Percentiles rank a stretch among this genome's conserved stretches.
Evolutionary conservation across 2,797 vertebrate species (phyloP).

Genomic region (Gouania willdenowi): DNA sequence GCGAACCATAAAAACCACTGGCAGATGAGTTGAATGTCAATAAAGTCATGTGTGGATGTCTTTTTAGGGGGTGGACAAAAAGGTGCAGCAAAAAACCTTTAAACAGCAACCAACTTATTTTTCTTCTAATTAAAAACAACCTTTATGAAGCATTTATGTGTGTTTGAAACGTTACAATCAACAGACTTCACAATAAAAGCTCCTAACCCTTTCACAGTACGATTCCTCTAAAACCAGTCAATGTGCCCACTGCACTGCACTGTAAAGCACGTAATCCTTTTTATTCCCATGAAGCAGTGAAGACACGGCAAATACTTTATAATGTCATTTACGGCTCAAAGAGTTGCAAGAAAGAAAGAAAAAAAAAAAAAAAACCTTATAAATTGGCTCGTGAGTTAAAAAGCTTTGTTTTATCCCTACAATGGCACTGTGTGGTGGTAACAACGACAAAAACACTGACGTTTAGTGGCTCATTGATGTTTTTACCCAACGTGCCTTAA

Average conservation of each 20-base stretch:
- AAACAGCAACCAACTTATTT: constrained; percentile 8
- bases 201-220: constrained; percentile 45
- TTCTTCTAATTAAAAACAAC: constrained; percentile 10
- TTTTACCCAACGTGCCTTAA: constrained; percentile 57
- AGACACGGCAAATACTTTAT: not conserved
- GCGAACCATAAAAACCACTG: constrained; percentile 51
- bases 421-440: too few relatives aligned
- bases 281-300: too few relatives aligned
- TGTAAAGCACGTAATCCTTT: constrained; percentile 21
- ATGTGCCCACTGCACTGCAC: constrained; percentile 51
- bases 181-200: constrained; percentile 31
- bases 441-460: constrained; percentile 37
- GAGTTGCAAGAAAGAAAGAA: too few relatives aligned
- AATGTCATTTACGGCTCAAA: too few relatives aligned
- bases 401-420: too few relatives aligned
- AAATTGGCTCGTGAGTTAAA: too few relatives aligned
- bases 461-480: constrained; percentile 56
- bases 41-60: constrained; percentile 21
- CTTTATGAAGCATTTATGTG: constrained; percentile 12
- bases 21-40: constrained; percentile 2
- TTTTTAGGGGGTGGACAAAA: constrained; percentile 20
- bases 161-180: not conserved
- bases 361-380: too few relatives aligned
- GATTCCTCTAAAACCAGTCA: constrained; percentile 26
- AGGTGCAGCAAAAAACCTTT: constrained; percentile 9